Evolutionary conservation across 2,113 vertebrate genomes (phyloP).

Genomic region (Cyrtonyx montezumae): DNA sequence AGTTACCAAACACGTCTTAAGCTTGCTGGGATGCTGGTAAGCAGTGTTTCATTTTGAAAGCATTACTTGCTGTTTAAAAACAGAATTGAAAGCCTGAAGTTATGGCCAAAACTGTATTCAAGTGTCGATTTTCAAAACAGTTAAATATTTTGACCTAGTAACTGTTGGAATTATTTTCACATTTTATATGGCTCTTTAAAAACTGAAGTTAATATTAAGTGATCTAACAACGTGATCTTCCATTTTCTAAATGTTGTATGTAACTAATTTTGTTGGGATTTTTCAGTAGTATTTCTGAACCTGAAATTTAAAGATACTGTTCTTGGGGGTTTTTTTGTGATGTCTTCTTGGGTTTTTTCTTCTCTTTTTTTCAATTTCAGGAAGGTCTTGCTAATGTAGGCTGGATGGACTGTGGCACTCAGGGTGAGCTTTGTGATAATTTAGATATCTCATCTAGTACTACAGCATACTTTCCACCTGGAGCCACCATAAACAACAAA

Average conservation of each 20-base stretch:
- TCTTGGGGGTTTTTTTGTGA: background rate
- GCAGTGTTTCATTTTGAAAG: constrained; percentile 58
- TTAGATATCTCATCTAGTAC: constrained; percentile 88
- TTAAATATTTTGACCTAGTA: background rate
- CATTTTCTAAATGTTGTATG: background rate
- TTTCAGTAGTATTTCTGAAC: background rate
- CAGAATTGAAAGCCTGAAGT: background rate
- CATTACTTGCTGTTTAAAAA: background rate
- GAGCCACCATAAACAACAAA: constrained; percentile 84
- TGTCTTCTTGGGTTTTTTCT: background rate
- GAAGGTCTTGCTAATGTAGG: constrained; percentile 93
- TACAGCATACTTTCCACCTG: constrained; percentile 92
- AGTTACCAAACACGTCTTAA: constrained; percentile 89
- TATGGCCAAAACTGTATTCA: background rate
- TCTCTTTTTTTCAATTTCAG: constrained; percentile 67
- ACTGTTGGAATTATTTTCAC: background rate
- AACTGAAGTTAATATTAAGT: background rate
- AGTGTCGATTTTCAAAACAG: background rate
- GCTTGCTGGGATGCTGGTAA: constrained; percentile 96
- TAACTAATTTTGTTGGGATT: background rate
- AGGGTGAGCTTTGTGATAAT: constrained; percentile 89
- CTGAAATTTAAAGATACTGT: background rate
- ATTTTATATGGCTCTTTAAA: background rate
- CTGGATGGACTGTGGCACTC: constrained; percentile 92
- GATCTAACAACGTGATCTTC: background rate